Conservation (phyloP, 2,888 invertebrate species). For the Adineta ricciae region DNA sequence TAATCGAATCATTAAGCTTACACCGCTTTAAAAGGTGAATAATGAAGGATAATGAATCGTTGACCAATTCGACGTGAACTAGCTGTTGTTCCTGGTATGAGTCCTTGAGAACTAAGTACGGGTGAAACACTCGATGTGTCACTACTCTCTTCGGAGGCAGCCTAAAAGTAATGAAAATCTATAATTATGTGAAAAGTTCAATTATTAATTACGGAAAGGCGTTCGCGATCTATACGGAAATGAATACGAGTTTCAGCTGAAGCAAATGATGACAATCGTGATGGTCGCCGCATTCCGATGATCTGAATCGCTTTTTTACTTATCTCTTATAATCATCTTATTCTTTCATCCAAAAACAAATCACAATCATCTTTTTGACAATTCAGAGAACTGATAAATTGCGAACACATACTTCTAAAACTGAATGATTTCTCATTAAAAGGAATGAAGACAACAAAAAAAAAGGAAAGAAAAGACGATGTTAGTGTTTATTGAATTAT, state of each 20-base stretch:
- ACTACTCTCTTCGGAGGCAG: neutral
- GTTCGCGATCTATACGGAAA: neutral
- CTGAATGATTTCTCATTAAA: too few relatives aligned
- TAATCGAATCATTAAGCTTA: neutral
- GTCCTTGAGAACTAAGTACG: neutral
- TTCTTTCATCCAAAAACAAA: neutral
- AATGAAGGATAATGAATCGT: slow-evolving; percentile 49
- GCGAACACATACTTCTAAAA: too few relatives aligned
- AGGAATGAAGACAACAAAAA: too few relatives aligned
- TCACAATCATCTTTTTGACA: neutral
- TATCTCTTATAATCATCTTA: too few relatives aligned
- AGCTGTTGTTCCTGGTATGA: neutral
- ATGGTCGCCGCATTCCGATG: neutral
- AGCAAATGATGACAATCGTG: neutral
- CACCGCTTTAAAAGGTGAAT: slow-evolving; percentile 50
- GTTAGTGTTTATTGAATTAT: too few relatives aligned
- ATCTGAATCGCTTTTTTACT: neutral
- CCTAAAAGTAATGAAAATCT: neutral
- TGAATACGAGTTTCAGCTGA: neutral
- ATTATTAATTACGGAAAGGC: neutral
- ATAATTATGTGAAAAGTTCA: too few relatives aligned
- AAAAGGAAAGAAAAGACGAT: too few relatives aligned
- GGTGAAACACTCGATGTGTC: neutral
- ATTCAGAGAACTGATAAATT: neutral
- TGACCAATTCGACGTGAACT: slow-evolving; percentile 36